Percentiles rank a stretch among this genome's conserved stretches.
Conservation (phyloP, 2,113 vertebrate species). For the Pterophyllum scalare region DNA sequence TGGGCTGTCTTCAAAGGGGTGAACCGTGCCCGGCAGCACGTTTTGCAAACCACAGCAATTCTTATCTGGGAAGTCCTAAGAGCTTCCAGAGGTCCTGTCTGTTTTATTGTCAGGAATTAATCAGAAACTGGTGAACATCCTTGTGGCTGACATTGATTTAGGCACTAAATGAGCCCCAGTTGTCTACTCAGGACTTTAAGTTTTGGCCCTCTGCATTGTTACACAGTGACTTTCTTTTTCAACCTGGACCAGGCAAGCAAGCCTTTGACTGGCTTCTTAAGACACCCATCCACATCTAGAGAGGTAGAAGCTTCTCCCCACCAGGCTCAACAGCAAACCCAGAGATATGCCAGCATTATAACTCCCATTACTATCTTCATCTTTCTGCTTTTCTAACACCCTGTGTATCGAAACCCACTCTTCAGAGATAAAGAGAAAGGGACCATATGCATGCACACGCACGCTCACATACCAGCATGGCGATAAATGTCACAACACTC, state of each 20-base stretch:
- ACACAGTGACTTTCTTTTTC: neutral
- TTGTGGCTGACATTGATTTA: constrained; percentile 20
- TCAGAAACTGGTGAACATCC: constrained; percentile 50
- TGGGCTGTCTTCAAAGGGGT: constrained; percentile 56
- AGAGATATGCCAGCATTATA: constrained; percentile 33
- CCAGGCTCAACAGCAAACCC: constrained; percentile 18
- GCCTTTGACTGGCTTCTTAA: neutral
- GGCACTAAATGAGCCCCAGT: neutral
- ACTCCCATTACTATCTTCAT: constrained; percentile 53
- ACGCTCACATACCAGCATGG: constrained; percentile 42
- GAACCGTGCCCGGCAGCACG: constrained; percentile 49
- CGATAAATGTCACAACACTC: constrained; percentile 76
- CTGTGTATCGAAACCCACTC: constrained; percentile 42
- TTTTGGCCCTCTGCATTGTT: neutral
- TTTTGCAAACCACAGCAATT: constrained; percentile 54
- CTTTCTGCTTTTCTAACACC: constrained; percentile 58
- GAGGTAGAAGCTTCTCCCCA: neutral
- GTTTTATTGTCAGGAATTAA: constrained; percentile 47
- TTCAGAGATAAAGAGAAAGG: constrained; percentile 62
- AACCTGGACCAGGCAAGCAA: neutral
- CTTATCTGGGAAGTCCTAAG: constrained; percentile 64
- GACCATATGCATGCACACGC: constrained; percentile 1
- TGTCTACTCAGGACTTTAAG: neutral
- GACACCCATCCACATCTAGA: constrained; percentile 7
- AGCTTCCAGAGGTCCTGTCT: constrained; percentile 64